Conservation (phyloP, 2,797 vertebrate genomes). For the Phrynocephalus vlangalii region DNA sequence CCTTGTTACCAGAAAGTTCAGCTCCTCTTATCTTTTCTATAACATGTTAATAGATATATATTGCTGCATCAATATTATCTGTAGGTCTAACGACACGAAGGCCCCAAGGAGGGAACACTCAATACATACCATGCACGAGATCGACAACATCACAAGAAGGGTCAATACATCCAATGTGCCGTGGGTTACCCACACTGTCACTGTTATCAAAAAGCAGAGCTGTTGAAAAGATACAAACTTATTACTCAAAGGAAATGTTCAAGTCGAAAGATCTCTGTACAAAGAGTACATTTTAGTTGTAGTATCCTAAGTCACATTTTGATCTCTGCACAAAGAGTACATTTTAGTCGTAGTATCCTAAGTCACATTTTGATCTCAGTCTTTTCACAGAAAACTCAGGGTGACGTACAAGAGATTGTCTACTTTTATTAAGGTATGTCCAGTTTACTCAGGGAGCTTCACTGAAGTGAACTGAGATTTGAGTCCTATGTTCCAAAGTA, state of each 20-base stretch:
- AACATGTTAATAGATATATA: not conserved
- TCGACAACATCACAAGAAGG: conserved; percentile 93
- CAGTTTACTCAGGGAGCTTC: not conserved
- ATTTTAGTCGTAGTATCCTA: not conserved
- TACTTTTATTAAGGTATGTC: not conserved
- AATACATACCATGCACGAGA: conserved; percentile 89
- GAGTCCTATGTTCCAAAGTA: not conserved
- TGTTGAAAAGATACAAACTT: conserved; percentile 66
- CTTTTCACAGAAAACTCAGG: not conserved
- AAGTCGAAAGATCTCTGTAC: not conserved
- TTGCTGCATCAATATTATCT: not conserved
- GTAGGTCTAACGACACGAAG: not conserved
- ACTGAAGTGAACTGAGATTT: not conserved
- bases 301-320: no score
- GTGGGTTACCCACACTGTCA: conserved; percentile 89
- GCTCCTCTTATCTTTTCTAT: not conserved
- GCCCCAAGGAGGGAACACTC: not conserved
- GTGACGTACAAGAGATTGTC: not conserved
- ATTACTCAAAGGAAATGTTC: not conserved
- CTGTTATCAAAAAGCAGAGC: conserved; percentile 94
- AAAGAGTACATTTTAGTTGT: not conserved
- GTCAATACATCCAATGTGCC: conserved; percentile 97
- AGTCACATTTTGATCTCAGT: not conserved
- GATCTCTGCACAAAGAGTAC: not conserved
- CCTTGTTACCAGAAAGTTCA: not conserved